These are phyloP conservation scores for Zaprionus obscuricornis DNA, from an alignment of 2,888 invertebrate species.

Conservation along the genomic window DNA sequence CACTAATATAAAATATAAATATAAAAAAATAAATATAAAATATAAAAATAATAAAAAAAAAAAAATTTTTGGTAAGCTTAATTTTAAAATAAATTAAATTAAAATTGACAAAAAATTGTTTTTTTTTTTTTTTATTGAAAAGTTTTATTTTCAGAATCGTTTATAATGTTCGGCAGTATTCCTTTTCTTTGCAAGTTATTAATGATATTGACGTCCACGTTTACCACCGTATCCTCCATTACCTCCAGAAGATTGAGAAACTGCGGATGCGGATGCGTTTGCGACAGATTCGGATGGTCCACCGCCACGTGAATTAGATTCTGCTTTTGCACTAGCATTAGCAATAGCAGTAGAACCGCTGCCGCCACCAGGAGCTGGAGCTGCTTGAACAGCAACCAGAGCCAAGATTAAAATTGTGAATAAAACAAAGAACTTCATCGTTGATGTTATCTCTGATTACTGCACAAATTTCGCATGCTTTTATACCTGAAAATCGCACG, in stretches of 20 bases:
- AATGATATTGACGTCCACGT: no score
- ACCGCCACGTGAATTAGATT: not conserved
- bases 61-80: not conserved
- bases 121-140: no score
- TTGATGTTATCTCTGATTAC: not conserved
- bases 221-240: no score
- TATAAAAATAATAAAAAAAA: slow-evolving; percentile 17
- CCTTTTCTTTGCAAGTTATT: no score
- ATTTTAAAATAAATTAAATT: not conserved
- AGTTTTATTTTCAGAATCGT: no score
- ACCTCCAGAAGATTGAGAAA: no score
- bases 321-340: not conserved
- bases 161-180: no score
- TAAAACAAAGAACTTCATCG: slow-evolving; percentile 66
- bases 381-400: slow-evolving; percentile 46
- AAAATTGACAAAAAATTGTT: no score
- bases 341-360: not conserved
- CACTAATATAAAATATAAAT: no score
- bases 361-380: slow-evolving; percentile 14
- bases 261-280: not conserved
- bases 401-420: slow-evolving; percentile 54
- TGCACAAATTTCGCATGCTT: not conserved
- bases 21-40: no score
- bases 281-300: not conserved
- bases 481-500: not conserved